Conservation (phyloP, 2,113 vertebrate species). For the Dermatemys mawii region DNA sequence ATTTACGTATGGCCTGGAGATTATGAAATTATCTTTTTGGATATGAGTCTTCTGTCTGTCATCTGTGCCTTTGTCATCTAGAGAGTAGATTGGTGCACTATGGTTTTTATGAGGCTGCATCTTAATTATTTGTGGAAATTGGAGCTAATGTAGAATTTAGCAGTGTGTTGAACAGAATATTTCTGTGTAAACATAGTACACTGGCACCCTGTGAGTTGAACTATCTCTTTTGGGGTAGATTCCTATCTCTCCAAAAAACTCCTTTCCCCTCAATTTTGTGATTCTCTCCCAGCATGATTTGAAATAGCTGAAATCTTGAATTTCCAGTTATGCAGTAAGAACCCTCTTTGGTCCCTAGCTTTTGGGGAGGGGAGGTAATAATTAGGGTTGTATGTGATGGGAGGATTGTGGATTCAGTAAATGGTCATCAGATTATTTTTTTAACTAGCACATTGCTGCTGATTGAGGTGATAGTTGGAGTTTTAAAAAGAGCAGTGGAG, state of each 20-base stretch:
- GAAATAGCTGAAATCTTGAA: neutral
- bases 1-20: accelerated
- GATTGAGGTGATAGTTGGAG: neutral
- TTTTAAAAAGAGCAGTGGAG: neutral
- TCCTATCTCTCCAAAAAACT: neutral
- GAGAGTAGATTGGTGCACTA: neutral
- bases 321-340: neutral
- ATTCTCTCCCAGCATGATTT: neutral
- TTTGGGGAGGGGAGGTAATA: neutral
- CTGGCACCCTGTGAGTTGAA: neutral
- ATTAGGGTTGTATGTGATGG: neutral
- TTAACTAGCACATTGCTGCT: neutral
- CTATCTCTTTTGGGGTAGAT: neutral
- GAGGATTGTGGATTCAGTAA: no score
- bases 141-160: neutral
- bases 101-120: no score
- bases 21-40: neutral
- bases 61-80: neutral
- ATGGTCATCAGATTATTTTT: neutral
- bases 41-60: neutral
- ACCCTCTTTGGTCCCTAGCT: neutral
- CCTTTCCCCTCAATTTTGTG: neutral
- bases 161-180: neutral
- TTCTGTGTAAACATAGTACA: neutral
- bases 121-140: neutral